Conservation (phyloP, 2,888 invertebrate genomes). For the Watsonalla cultraria region DNA sequence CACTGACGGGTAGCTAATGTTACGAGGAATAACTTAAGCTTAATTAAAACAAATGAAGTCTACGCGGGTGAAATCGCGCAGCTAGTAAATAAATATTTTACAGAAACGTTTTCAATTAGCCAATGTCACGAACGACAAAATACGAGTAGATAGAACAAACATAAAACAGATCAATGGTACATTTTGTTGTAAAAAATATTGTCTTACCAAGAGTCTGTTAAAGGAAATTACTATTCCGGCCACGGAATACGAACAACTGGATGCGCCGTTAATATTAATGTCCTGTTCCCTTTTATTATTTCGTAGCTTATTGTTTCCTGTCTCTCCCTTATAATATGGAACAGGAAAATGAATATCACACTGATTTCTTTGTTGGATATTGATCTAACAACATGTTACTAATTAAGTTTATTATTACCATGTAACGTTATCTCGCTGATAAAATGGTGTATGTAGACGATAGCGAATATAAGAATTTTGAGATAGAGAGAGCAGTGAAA, state of each 20-base stretch:
- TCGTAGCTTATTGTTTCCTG: constrained; percentile 26
- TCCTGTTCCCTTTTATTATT: constrained; percentile 30
- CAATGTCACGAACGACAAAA: no score
- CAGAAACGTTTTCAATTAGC: no score
- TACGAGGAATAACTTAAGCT: no score
- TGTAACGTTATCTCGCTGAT: no score
- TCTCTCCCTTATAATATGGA: constrained; percentile 6
- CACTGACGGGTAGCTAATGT: no score
- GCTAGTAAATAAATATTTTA: no score
- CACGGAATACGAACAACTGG: constrained; percentile 28
- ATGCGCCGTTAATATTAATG: constrained; percentile 40
- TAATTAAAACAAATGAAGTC: no score
- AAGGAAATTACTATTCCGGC: constrained; percentile 62
- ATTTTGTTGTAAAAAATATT: constrained; percentile 43
- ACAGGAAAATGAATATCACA: constrained; percentile 5
- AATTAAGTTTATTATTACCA: background rate
- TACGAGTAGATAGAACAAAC: constrained; percentile 12
- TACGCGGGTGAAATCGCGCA: no score
- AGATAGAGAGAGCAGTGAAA: no score
- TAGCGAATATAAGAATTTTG: no score
- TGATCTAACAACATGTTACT: background rate
- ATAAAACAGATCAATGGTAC: constrained; percentile 6
- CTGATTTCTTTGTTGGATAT: background rate
- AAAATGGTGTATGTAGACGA: no score
- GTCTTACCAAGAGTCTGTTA: constrained; percentile 43